Percentiles rank a stretch among this genome's conserved stretches.
Conservation (phyloP, 2,888 invertebrate genomes). For the Drosophila paramelanica region DNA sequence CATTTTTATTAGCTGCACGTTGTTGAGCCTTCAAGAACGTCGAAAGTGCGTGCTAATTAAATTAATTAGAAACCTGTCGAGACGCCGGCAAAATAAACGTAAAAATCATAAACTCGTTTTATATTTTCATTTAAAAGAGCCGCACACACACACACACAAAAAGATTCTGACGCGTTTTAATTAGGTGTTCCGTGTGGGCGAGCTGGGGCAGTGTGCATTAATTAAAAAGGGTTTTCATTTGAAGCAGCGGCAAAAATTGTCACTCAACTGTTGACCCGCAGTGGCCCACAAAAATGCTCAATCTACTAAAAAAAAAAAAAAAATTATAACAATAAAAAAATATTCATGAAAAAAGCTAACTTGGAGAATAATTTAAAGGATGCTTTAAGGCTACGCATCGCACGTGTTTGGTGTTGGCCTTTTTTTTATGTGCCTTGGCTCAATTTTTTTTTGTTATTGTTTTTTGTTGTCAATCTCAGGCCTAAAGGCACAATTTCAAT, state of each 20-base stretch:
- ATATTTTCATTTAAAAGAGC: conserved; percentile 64
- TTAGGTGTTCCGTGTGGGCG: conserved; percentile 54
- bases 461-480: conserved; percentile 56
- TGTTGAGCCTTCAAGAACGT: conserved; percentile 6
- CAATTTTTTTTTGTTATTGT: conserved; percentile 5
- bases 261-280: conserved; percentile 65
- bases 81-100: conserved; percentile 27
- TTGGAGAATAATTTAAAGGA: conserved; percentile 27
- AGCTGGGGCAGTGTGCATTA: conserved; percentile 56
- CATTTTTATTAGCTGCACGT: conserved; percentile 52
- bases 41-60: conserved; percentile 55
- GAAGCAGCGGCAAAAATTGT: conserved; percentile 45
- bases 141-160: conserved; percentile 16
- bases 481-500: conserved; percentile 69
- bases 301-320: not conserved
- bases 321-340: not conserved
- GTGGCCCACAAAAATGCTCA: conserved; percentile 9
- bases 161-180: conserved; percentile 54
- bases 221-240: conserved; percentile 72
- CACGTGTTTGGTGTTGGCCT: conserved; percentile 39
- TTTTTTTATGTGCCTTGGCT: conserved; percentile 5
- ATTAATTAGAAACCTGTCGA: conserved; percentile 61
- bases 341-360: conserved; percentile 9
- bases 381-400: conserved; percentile 47
- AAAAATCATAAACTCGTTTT: conserved; percentile 67